Evolutionary conservation across 2,888 invertebrate genomes (phyloP), one percentile per base, ranked within the genome.

Genomic region (Microdon myrmicae): DNA sequence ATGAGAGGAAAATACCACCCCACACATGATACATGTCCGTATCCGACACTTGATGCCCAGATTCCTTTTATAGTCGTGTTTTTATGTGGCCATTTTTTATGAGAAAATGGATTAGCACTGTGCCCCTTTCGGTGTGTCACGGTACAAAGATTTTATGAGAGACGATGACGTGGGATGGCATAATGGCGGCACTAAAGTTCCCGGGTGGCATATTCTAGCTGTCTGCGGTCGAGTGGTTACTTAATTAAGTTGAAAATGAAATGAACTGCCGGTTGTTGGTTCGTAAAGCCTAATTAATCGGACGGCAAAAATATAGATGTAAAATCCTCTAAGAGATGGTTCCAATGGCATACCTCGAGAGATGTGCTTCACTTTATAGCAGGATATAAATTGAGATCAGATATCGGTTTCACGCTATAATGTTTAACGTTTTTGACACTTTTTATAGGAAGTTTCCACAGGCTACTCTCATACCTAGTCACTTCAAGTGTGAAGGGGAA

Each of bases 181-280:
- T 32, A 47, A 43, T 32, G 38, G 31, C 38, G 16, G 7, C 19
- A 5, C 29, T 28, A 16, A 25, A 1, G n/a, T 14, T 9, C n/a
- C 7, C 8, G 26, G 28, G 17, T 26, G 22, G 22, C n/a, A 29
- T 20, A 34, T 29, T 26, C 41, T 29, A 38, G 19, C 10, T 17
- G 17, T 20, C 25, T 29, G 31, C 43, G 22, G 35, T 43, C 19
- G 19, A 20, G 19, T 29, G 45, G 34, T 17, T 31, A 37, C 38
- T 64, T 64, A 56, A 56, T 64, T 56, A 51, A 37, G 51, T 56
- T 54, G 39, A 41, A 45, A 41, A 41, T 56, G 43, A 64, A 64
- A 51, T 51, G 28, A 43, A 41, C 39, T 19, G 31, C 31, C 26
- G 41, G 10, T 35, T 56, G 35, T 31, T 17, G 12, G 35, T 19